Base-by-base conservation (phyloP, 2,888 invertebrate genomes). In the Rhagium mordax region DNA sequence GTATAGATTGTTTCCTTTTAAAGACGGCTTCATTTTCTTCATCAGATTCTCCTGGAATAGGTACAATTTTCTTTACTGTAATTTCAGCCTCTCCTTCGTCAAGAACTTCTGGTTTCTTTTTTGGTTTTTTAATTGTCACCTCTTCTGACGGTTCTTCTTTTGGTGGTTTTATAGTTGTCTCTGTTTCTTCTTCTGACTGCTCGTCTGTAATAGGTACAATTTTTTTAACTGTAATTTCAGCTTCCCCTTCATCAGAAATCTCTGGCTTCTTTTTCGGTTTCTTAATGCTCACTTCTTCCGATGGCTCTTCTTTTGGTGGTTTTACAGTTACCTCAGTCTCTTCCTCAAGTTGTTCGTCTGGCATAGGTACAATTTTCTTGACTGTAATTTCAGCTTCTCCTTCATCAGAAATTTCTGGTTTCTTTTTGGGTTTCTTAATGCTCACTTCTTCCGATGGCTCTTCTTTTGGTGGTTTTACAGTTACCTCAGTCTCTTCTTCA, bases 41-140 rank as follows among this genome's bases (percentile, higher is more conserved):
- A 10, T 65, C 65, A 20, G 53, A 2, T 49, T 65, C 53, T 53
- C 49, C 53, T 29, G 49, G 49, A 20, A 49, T 53, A 0, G 65
- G 53, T 7, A 65, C 33, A 6, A 47, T 33, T 65, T 59, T 64
- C 33, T 49, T 57, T 0, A 71, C 29, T 16, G 80, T 87, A 10
- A 87, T 69, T 57, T 60, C 85, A 5, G 87, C 74, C 83, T 93
- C 93, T 16, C 94, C 90, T 0, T 92, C 94, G 24, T 93, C n/a
- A n/a, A n/a, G n/a, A n/a, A n/a, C n/a, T n/a, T n/a, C n/a, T 16
- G 8, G 29, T 47, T 7, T 74, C 61, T 57, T 77, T 76, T 65
- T 73, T 65, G 81, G 81, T 74, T 85, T 80, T 77, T 88, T 88
- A 85, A 69, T 87, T 51, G 18, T 49, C 18, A 21, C 8, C 49